Evolutionary conservation across 2,113 vertebrate genomes (phyloP).

Genomic region (Ochotona curzoniae): DNA sequence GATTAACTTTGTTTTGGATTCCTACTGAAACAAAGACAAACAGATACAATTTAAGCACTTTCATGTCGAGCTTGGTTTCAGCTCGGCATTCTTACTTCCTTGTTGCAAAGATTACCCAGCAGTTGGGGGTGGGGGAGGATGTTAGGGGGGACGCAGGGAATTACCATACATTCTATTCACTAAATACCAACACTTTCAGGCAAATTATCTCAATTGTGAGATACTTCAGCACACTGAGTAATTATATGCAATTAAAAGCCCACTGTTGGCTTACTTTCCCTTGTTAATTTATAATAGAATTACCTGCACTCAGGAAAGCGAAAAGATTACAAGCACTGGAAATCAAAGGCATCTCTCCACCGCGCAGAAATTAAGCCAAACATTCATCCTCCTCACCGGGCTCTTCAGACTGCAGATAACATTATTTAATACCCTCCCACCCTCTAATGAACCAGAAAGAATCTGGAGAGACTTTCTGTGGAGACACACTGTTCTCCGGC

Average conservation of each 20-base stretch:
- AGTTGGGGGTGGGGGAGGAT: constrained; percentile 56
- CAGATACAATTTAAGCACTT: constrained; percentile 85
- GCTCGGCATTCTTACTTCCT: constrained; percentile 74
- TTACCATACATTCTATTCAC: constrained; percentile 82
- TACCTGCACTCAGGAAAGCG: constrained; percentile 78
- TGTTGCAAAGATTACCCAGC: constrained; percentile 79
- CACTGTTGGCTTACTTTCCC: constrained; percentile 74
- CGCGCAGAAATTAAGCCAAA: constrained; percentile 67
- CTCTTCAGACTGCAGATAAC: constrained; percentile 72
- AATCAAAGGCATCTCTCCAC: constrained; percentile 79
- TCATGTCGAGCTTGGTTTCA: constrained; percentile 80
- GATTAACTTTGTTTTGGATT: constrained; percentile 90
- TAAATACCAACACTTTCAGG: constrained; percentile 84
- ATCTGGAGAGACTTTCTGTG: constrained; percentile 67
- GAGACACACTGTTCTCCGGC: constrained; percentile 71
- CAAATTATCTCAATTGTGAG: constrained; percentile 84
- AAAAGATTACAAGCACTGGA: constrained; percentile 76
- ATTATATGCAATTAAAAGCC: constrained; percentile 82
- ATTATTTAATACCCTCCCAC: constrained; percentile 67
- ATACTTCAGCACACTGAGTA: constrained; percentile 80
- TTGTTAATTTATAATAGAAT: constrained; percentile 82
- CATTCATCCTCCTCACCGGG: constrained; percentile 10
- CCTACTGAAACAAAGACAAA: constrained; percentile 87
- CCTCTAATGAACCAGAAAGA: constrained; percentile 62
- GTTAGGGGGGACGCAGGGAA: constrained; percentile 78